Conservation (phyloP, 2,797 vertebrate genomes). For the Siniperca scherzeri region DNA sequence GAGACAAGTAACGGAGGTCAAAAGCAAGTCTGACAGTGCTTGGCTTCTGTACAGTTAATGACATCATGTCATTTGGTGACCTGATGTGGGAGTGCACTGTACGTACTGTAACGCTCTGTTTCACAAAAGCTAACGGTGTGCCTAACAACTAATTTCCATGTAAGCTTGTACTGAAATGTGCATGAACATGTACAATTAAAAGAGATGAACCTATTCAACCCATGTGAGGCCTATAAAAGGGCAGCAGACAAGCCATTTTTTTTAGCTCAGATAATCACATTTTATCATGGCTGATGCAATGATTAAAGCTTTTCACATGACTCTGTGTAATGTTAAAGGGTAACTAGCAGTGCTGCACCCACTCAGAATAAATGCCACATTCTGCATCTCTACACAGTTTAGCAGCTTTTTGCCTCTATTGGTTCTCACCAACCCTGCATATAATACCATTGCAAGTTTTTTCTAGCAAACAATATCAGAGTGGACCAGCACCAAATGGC, state of each 20-base stretch:
- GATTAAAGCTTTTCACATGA: neutral
- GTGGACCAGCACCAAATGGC: neutral
- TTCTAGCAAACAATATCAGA: neutral
- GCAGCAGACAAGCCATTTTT: neutral
- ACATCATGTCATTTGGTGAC: slow-evolving; percentile 33
- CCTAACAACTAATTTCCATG: neutral
- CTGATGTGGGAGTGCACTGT: slow-evolving; percentile 11
- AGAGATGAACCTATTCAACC: slow-evolving; percentile 14
- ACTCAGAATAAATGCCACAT: neutral
- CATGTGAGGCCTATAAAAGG: neutral
- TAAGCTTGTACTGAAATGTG: neutral
- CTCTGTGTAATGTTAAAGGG: neutral
- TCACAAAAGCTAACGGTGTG: neutral
- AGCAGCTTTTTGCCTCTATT: slow-evolving; percentile 17
- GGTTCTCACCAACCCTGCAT: neutral
- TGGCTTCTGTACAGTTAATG: slow-evolving; percentile 7
- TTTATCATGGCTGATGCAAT: slow-evolving; percentile 6
- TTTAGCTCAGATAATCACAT: neutral
- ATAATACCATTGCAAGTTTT: neutral
- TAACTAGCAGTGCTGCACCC: neutral
- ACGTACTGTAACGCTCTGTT: neutral
- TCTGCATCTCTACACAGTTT: neutral
- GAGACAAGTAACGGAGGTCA: slow-evolving; percentile 8
- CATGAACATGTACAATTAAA: slow-evolving; percentile 9
- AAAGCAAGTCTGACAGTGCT: slow-evolving; percentile 6